A percentile compares a stretch with the other conserved stretches of the same genome.
These are phyloP conservation scores for Thera britannica DNA, from an alignment of 2,888 invertebrate species.

Conservation along the genomic window DNA sequence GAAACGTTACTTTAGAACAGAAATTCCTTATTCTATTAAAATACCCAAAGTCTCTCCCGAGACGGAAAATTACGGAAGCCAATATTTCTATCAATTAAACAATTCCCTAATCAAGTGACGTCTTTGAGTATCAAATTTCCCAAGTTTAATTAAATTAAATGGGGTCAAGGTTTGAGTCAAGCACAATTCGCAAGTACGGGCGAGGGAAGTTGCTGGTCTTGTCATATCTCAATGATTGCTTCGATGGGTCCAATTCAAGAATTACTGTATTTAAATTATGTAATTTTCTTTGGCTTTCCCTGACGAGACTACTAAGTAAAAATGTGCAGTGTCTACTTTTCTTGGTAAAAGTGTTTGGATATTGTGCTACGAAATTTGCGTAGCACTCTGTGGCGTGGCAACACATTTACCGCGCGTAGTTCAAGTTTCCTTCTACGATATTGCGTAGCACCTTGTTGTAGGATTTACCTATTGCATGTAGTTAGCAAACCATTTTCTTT, in stretches of 20 bases:
- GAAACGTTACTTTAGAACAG: not conserved
- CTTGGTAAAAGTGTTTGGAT: too few relatives aligned
- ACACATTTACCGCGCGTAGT: too few relatives aligned
- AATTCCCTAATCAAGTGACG: conserved; percentile 44
- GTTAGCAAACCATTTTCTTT: not conserved
- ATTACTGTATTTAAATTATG: conserved; percentile 5
- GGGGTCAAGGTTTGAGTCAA: conserved; percentile 26
- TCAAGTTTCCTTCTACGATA: not conserved
- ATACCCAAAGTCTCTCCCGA: not conserved
- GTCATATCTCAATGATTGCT: conserved; percentile 18
- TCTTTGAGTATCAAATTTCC: conserved; percentile 25
- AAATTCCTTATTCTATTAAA: conserved; percentile 1
- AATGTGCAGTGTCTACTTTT: not conserved
- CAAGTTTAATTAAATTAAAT: conserved; percentile 33
- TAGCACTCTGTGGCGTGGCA: too few relatives aligned
- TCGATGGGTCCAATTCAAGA: conserved; percentile 21
- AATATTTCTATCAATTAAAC: conserved; percentile 47
- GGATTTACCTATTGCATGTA: not conserved
- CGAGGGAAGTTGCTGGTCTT: conserved; percentile 16
- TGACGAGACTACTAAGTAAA: not conserved
- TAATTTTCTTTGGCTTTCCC: not conserved
- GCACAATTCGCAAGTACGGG: conserved; percentile 16
- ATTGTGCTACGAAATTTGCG: too few relatives aligned
- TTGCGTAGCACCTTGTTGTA: not conserved
- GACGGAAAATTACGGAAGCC: conserved; percentile 8